A percentile compares a stretch with the other conserved stretches of the same genome.
phyloP scores from a whole-genome alignment of 2,888 invertebrate species.

The Amiota mariae region DNA sequence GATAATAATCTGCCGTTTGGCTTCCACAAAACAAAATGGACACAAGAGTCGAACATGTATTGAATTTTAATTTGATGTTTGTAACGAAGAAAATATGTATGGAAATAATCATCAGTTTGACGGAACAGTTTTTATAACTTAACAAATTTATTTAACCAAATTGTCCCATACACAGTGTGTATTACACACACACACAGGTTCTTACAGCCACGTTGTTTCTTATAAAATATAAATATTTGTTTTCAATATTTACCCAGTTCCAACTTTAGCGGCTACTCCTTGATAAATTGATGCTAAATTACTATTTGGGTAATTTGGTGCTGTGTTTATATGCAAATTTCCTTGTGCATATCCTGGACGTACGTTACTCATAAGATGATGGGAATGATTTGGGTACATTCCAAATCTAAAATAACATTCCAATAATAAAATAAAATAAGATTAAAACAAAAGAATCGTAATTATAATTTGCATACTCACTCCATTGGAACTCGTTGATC shows the following conservation, averaged over 20 bases:
- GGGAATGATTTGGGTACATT: constrained; percentile 54
- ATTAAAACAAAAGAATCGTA: neutral
- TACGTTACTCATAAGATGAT: constrained; percentile 46
- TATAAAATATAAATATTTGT: neutral
- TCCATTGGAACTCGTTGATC: constrained; percentile 50
- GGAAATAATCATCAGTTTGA: no score
- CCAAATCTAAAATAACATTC: constrained; percentile 44
- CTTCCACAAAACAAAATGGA: no score
- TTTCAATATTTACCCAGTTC: constrained; percentile 64
- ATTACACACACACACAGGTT: no score
- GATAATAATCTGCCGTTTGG: no score
- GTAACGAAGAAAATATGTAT: no score
- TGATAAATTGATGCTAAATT: constrained; percentile 71
- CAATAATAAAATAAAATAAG: neutral
- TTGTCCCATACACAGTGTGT: no score
- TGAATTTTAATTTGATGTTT: no score
- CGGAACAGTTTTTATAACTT: no score
- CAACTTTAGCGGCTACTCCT: constrained; percentile 71
- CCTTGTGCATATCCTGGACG: constrained; percentile 52
- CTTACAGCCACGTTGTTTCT: neutral
- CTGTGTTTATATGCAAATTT: constrained; percentile 51
- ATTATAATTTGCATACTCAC: constrained; percentile 42
- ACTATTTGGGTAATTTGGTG: constrained; percentile 57
- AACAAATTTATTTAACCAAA: no score
- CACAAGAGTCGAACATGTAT: no score